These are phyloP conservation scores for Listronotus bonariensis DNA, from an alignment of 1,140 invertebrate species.

Conservation along the genomic window DNA sequence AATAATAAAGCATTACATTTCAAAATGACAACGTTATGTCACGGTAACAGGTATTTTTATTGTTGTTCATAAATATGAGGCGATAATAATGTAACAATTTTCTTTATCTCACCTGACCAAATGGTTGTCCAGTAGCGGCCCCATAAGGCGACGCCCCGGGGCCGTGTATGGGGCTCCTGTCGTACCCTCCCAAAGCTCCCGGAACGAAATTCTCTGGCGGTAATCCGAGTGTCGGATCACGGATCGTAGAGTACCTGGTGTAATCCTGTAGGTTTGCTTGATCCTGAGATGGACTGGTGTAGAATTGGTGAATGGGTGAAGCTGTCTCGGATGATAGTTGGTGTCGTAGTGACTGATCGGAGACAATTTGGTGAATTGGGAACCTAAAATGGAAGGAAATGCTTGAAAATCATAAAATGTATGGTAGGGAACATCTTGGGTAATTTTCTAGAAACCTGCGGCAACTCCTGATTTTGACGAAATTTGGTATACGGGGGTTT, in stretches of 20 bases:
- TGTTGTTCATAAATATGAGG: no score
- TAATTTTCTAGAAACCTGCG: no score
- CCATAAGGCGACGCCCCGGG: slow-evolving; percentile 33
- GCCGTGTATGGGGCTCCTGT: slow-evolving; percentile 45
- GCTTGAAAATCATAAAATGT: no score
- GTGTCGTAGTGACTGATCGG: slow-evolving; percentile 39
- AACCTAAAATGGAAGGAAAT: slow-evolving; percentile 60
- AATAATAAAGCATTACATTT: no score
- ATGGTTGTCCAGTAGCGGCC: slow-evolving; percentile 39
- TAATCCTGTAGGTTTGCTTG: slow-evolving; percentile 30
- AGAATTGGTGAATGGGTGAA: slow-evolving; percentile 49
- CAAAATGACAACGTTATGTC: no score
- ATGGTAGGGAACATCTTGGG: no score
- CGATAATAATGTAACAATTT: no score
- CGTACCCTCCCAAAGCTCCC: slow-evolving; percentile 31
- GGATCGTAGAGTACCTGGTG: slow-evolving; percentile 23
- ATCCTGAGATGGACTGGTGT: slow-evolving; percentile 27
- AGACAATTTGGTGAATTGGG: slow-evolving; percentile 68
- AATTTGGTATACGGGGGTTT: no score
- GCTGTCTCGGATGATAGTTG: slow-evolving; percentile 42
- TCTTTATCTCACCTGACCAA: slow-evolving; percentile 23
- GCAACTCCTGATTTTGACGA: no score
- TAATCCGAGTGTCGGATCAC: slow-evolving; percentile 42
- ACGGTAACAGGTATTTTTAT: no score
- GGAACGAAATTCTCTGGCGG: slow-evolving; percentile 40